Conservation (phyloP, 1,140 invertebrate genomes). For the Sycophaga agraensis region DNA sequence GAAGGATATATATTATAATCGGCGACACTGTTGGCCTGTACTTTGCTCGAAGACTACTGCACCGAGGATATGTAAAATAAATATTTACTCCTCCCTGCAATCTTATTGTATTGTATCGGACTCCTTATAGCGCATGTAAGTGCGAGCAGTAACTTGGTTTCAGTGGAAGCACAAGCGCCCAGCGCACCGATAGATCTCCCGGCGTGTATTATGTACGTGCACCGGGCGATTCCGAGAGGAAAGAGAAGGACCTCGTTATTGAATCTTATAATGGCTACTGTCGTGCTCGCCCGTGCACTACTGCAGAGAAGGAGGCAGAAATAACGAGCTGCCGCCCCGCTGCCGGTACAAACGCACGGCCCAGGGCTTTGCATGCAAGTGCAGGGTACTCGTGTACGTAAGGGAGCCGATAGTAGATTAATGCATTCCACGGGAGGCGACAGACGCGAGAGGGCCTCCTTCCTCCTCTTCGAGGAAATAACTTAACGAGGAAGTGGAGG, state of each 20-base stretch:
- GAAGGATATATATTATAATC: too few relatives aligned
- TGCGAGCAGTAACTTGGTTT: background rate
- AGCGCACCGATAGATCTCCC: slow-evolving; percentile 19
- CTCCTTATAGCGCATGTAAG: too few relatives aligned
- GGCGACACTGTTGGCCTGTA: too few relatives aligned
- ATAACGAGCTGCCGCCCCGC: slow-evolving; percentile 16
- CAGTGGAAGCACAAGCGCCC: background rate
- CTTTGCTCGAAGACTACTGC: too few relatives aligned
- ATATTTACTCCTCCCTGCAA: too few relatives aligned
- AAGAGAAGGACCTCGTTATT: slow-evolving; percentile 23
- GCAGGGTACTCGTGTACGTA: background rate
- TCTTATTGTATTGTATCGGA: too few relatives aligned
- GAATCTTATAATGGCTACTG: slow-evolving; percentile 25
- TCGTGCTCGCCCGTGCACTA: background rate
- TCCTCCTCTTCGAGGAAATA: background rate
- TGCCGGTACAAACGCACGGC: background rate
- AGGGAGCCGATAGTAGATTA: slow-evolving; percentile 16
- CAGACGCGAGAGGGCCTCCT: background rate
- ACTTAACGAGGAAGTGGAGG: background rate
- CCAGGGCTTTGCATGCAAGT: too few relatives aligned
- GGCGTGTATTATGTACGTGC: slow-evolving; percentile 7
- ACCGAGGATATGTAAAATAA: too few relatives aligned
- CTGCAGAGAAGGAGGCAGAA: slow-evolving; percentile 11
- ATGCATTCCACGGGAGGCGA: slow-evolving; percentile 20
- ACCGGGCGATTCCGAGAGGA: background rate